Evolutionary conservation across 2,888 invertebrate species (phyloP).

Genomic region (Pantelozetes paolii): DNA sequence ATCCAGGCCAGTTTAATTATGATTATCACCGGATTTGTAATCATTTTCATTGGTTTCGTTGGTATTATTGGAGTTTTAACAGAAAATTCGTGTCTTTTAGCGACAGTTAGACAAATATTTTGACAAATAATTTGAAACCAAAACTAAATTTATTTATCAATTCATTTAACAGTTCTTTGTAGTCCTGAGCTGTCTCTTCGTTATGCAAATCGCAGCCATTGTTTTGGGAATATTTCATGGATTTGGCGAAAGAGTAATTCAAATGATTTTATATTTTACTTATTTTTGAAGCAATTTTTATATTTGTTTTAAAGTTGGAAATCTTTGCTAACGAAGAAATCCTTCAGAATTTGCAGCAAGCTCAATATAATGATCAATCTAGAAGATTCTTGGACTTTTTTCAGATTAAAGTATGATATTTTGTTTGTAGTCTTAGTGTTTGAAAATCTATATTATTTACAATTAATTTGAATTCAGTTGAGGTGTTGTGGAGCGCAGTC

Average conservation of each 20-base stretch:
- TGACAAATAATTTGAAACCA: not conserved
- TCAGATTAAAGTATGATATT: constrained; percentile 42
- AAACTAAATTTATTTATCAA: not conserved
- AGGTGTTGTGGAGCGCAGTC: constrained; percentile 87
- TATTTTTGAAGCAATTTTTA: not conserved
- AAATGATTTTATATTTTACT: not conserved
- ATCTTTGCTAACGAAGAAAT: constrained; percentile 42
- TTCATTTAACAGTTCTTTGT: constrained; percentile 36
- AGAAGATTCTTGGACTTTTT: constrained; percentile 42
- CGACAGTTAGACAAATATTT: not conserved
- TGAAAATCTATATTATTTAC: not conserved
- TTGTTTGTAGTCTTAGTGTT: not conserved
- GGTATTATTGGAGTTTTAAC: constrained; percentile 27
- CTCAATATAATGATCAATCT: constrained; percentile 37
- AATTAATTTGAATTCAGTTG: constrained; percentile 58
- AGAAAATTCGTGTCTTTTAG: constrained; percentile 9
- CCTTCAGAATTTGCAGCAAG: constrained; percentile 41
- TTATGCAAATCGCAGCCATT: constrained; percentile 40
- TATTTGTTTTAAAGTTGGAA: constrained; percentile 38
- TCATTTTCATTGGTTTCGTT: constrained; percentile 39
- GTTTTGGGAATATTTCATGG: constrained; percentile 42
- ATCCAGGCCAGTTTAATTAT: constrained; percentile 43
- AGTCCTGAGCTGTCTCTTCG: constrained; percentile 39
- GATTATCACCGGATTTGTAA: constrained; percentile 42
- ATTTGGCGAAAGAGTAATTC: constrained; percentile 39